Base-by-base conservation (phyloP, 1,140 invertebrate species). In the Chlorops oryzae region DNA sequence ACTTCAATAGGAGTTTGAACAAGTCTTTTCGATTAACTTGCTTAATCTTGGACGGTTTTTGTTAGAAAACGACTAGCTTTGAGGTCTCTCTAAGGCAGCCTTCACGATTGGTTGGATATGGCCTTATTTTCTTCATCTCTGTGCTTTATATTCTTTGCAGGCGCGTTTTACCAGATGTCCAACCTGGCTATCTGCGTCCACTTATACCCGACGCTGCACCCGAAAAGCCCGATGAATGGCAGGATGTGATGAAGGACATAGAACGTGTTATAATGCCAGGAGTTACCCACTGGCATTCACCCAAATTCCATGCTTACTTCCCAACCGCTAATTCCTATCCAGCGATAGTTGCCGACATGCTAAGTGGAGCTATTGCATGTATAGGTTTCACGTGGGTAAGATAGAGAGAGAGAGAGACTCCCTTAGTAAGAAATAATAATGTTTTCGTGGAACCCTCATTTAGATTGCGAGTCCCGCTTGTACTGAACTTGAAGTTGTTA, bases 221-320 rank as follows among this genome's bases (percentile, higher is more conserved):
- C 0, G 75, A 84, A 50, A 75, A 81, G 47, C 81, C 88, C 0
- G 93, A 98, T 65, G 77, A 80, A 28, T 98, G 93, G 92, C 79
- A 90, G 51, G 86, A 87, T 53, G 86, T 97, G 27, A 91, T 97
- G 81, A 74, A 76, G 10, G 93, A 97, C 65, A 81, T 97, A 39
- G 92, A 96, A 72, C 75, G 84, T 34, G 86, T 96, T n/a, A 91
- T 97, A 41, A 96, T 97, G 93, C 93, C 93, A 5, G 94, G 94
- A 2, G 85, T 96, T 13, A 98, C 95, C 3, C 93, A 98, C 64
- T 99, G 96, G 96, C 93, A 98, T 64, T 93, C 90, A 55, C 96
- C 96, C 4, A 84, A 91, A 63, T 99, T 99, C 75, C 92, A 96
- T 73, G 95, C 96, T 2, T 99, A 98, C 74, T 99, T 94, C 75